Evolutionary conservation across 2,797 vertebrate species (phyloP), one percentile per base, ranked within the genome.

Genomic region (Centropyge bicolor): DNA sequence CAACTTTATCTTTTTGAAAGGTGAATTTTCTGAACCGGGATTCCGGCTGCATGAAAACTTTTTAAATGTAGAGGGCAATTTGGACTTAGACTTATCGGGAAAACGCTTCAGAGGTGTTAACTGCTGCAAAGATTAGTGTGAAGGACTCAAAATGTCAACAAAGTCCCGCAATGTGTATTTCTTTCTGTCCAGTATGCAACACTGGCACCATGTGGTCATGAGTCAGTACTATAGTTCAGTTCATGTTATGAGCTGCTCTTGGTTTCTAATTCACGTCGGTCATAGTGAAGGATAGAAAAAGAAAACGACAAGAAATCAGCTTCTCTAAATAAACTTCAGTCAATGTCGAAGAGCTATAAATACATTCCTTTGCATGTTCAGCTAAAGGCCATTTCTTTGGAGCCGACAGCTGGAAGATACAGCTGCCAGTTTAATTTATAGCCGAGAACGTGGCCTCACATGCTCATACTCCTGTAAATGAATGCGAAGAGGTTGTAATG

Each of bases 81-180:
- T 88, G 65, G 80, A 84, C 24, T 86, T 87, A 78, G 52, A 85
- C 63, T 88, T 88, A 91, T 89, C 86, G 62, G 27, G 79, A 80
- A 85, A 88, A 85, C 35, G 61, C 69, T 81, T 88, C 69, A 69
- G 79, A 89, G 82, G 90, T 84, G 82, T 90, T 91, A 90, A 88
- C 70, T 78, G 78, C 75, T 61, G 67, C 76, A 78, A 79, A 91
- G 88, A 92, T 91, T 86, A 90, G 80, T 67, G 81, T 91, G 90
- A 91, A 89, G 88, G 91, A 91, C 89, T 91, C 56, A 51, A 84
- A 90, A 92, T 90, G 90, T 87, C 87, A 86, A 65, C 70, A 35
- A 80, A 79, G 20, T 46, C 46, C 74, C 1, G 38, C 66, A 74
- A 68, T n/a, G 56, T 61, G 19, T 49, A 17, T 70, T 81, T 67